Base-by-base conservation (phyloP, 2,113 vertebrate species). In the Rhizomys pruinosus region DNA sequence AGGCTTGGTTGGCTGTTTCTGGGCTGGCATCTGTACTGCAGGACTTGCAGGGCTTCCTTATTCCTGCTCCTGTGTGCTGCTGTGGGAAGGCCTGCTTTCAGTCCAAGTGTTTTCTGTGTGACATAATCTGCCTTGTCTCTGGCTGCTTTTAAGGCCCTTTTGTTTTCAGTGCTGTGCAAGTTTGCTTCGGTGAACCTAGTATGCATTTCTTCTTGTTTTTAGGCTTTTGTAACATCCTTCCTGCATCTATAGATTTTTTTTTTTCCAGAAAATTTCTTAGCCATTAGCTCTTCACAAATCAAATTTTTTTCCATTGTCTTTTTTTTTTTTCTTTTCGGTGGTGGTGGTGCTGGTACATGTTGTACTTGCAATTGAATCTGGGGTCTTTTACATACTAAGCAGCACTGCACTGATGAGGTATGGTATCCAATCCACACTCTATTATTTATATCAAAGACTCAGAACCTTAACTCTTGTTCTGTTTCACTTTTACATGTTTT, bases 31-130 rank as follows among this genome's bases (percentile, higher is more conserved):
- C 59, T 91, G 12, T 37, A 85, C 85, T 89, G 77, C n/a, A n/a
- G 15, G 7, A 10, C 52, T 86, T 44, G 27, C 80, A 77, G 37
- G 19, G 74, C 17, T 76, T n/a, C 9, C 68, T 91, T 90, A 42
- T 95, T 37, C 63, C 84, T 78, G 61, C 79, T 84, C 94, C 19
- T 3, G 57, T 73, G n/a, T 73, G 47, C 64, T 93, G 32, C 29
- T 78, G 69, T 42, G 68, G 76, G 78, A 97, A 90, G 76, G 5
- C n/a, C 34, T 81, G 59, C 52, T 34, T 76, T 89, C n/a, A 77
- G 15, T 72, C 63, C 81, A 81, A 44, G 29, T 81, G 7, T 73
- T 73, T 39, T 89, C 20, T 66, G 82, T 89, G 68, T 39, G 63
- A 66, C 93, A 64, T 80, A 55, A 80, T 86, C 34, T 91, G 34